phyloP scores from a whole-genome alignment of 2,797 vertebrate species.

The Squalus acanthias region DNA sequence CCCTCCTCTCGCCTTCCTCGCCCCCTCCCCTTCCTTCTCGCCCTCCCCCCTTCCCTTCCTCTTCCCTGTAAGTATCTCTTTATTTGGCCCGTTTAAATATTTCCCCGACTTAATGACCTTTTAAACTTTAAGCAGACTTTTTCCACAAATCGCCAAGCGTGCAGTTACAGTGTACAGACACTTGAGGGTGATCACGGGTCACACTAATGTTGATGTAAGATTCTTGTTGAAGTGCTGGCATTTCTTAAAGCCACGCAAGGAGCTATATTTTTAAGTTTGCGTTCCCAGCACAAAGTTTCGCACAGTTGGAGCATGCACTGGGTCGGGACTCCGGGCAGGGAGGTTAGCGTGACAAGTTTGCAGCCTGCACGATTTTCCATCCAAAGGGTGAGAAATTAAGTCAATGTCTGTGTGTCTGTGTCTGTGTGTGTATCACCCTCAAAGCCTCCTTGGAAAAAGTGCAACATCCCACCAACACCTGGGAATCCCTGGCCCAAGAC shows the following conservation, averaged over 20 bases:
- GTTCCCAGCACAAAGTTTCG: background rate
- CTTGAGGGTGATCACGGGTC: background rate
- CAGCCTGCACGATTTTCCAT: background rate
- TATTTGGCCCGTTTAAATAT: background rate
- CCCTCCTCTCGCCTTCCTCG: too few species aligned
- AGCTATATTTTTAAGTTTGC: background rate
- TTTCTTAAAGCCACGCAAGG: background rate
- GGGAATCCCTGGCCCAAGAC: too few species aligned
- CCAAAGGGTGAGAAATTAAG: too few species aligned
- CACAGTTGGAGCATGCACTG: background rate
- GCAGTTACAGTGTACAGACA: background rate
- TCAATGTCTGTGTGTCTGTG: background rate
- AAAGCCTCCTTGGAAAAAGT: too few species aligned
- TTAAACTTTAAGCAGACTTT: background rate
- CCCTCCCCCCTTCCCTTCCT: background rate
- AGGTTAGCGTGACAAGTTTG: background rate
- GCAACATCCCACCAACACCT: too few species aligned
- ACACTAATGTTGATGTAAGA: background rate
- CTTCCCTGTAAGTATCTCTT: background rate
- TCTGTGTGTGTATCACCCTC: background rate
- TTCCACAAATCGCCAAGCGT: background rate
- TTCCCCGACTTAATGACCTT: background rate
- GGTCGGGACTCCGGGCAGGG: background rate
- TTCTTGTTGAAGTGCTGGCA: background rate
- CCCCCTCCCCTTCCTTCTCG: too few species aligned